Percentiles rank a stretch among this genome's conserved stretches.
These are phyloP conservation scores for Mystacides longicornis DNA, from an alignment of 2,888 invertebrate species.

Conservation along the genomic window DNA sequence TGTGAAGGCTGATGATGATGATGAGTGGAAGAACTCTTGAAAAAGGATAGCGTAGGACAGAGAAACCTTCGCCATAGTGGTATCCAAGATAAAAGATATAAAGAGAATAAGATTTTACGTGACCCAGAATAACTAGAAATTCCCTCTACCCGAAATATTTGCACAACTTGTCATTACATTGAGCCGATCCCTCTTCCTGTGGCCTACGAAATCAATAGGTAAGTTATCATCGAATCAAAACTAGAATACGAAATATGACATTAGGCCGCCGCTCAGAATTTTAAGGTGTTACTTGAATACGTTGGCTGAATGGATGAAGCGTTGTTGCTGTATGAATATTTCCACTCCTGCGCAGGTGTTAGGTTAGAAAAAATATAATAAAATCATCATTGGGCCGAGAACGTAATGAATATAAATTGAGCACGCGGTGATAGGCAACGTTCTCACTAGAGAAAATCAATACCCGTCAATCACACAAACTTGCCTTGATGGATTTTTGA, in stretches of 20 bases:
- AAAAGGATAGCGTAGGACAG: too few species aligned
- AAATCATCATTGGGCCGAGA: conserved; percentile 17
- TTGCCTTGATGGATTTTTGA: conserved; percentile 22
- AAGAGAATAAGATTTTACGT: too few species aligned
- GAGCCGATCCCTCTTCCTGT: background rate
- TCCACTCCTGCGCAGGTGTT: conserved; percentile 7
- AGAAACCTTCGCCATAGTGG: too few species aligned
- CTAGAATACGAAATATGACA: background rate
- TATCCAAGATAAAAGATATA: too few species aligned
- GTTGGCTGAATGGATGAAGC: too few species aligned
- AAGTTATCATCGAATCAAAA: background rate
- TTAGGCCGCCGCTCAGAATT: too few species aligned
- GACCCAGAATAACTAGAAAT: too few species aligned
- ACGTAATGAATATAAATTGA: conserved; percentile 24
- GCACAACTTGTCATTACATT: too few species aligned
- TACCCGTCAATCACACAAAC: conserved; percentile 23
- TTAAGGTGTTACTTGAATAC: too few species aligned
- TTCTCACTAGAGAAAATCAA: conserved; percentile 22
- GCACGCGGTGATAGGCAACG: conserved; percentile 19
- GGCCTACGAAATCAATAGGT: background rate
- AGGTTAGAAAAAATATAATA: conserved; percentile 19
- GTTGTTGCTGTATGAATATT: background rate
- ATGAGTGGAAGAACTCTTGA: too few species aligned
- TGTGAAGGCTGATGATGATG: too few species aligned
- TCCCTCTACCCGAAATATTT: too few species aligned